These are phyloP conservation scores for Mystacornis crossleyi DNA, from an alignment of 2,113 vertebrate species.

Conservation along the genomic window DNA sequence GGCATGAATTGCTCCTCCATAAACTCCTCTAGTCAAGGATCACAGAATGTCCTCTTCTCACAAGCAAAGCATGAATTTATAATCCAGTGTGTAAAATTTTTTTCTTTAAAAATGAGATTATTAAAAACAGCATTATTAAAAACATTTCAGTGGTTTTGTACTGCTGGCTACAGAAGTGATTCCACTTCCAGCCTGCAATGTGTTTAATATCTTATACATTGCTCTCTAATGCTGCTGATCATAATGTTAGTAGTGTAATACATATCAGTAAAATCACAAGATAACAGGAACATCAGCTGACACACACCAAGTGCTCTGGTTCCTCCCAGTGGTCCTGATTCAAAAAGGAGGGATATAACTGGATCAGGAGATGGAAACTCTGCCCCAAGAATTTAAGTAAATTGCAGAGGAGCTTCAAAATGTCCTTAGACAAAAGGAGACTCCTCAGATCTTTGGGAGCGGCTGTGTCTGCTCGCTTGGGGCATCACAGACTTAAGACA, in stretches of 20 bases:
- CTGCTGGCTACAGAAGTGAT: neutral
- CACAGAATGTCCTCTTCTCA: neutral
- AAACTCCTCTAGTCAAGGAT: neutral
- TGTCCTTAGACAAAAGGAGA: neutral
- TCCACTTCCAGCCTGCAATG: neutral
- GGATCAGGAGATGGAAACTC: neutral
- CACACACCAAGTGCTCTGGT: neutral
- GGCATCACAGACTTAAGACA: neutral
- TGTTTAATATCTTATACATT: neutral
- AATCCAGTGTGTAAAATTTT: neutral
- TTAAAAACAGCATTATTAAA: neutral
- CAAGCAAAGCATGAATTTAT: neutral
- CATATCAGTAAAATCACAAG: neutral
- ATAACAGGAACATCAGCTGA: neutral
- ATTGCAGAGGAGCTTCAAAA: neutral
- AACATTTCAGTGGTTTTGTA: neutral
- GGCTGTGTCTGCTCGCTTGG: accelerated
- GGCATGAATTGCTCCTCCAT: neutral
- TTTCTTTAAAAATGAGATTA: neutral
- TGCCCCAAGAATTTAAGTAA: neutral
- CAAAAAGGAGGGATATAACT: neutral
- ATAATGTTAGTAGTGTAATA: neutral
- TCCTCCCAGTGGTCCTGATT: neutral
- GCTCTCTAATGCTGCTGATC: neutral
- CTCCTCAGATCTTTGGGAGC: neutral